Base-by-base conservation (phyloP, 2,113 vertebrate species). In the Bubo bubo region DNA sequence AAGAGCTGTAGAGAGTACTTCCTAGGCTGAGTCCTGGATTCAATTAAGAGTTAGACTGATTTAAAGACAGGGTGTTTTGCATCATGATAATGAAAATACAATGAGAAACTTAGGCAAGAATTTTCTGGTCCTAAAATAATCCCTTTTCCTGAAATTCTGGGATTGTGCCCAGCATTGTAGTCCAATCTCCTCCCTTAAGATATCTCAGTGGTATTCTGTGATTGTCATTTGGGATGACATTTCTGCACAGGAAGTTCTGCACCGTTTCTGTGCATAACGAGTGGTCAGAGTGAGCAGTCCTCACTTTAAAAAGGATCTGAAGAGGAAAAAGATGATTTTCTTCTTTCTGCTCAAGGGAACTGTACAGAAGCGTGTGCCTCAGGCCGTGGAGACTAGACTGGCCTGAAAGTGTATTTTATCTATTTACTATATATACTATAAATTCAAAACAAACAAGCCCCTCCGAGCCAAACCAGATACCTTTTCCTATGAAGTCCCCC, bases 161-260 rank as follows among this genome's bases (percentile, higher is more conserved):
- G 95, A 90, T 66, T 73, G 95, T 88, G 95, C 95, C 96, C 95
- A 93, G 92, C 96, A 97, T 94, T 97, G 96, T 97, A 93, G 86
- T 66, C 22, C 67, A 47, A 30, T 70, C 95, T 88, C 90, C 93
- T 95, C 88, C 94, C 95, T 63, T 26, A 55, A 94, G 92, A 86
- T 96, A 90, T 80, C 96, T 94, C 13, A 0, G 86, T 86, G 93
- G 92, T 79, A 90, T 80, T 94, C 79, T 66, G 87, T 58, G 96
- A 96, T 90, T 95, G 85, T 55, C 95, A 74, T 93, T 58, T 92
- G 93, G 88, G 92, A 90, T 97, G 96, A 94, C 93, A 96, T 90
- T 95, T 92, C 92, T 96, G 87, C 79, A 86, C 92, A 96, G 96
- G 97, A 96, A 97, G 92, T 18, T 88, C 82, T 86, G 88, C 50